Evolutionary conservation across 2,797 vertebrate genomes (phyloP).

Genomic region (Threskiornis aethiopicus): DNA sequence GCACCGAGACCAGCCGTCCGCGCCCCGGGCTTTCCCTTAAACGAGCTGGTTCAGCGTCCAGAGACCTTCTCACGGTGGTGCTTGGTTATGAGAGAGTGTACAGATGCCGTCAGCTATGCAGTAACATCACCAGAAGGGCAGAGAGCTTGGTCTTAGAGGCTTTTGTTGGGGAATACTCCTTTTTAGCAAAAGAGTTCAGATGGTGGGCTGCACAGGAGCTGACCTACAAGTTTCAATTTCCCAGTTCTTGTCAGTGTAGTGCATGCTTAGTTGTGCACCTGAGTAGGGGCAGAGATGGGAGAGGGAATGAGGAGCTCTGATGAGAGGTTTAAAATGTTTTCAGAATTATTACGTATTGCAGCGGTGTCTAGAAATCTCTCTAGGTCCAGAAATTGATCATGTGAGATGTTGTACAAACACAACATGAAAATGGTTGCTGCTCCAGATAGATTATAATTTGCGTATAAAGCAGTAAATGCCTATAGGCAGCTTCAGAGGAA

Average conservation of each 20-base stretch:
- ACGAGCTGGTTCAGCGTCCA: rapidly evolving
- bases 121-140: rapidly evolving
- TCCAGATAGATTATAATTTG: neutral
- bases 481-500: neutral
- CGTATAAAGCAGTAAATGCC: neutral
- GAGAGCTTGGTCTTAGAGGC: neutral
- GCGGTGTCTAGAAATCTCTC: neutral
- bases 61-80: neutral
- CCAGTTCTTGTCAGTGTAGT: neutral
- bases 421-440: neutral
- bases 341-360: neutral
- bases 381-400: neutral
- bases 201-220: neutral
- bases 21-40: rapidly evolving
- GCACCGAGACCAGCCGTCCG: rapidly evolving
- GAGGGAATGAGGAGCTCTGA: neutral
- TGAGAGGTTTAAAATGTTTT: neutral
- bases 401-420: neutral
- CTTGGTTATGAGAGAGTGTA: rapidly evolving
- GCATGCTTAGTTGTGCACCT: neutral
- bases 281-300: neutral
- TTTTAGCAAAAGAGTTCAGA: neutral
- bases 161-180: neutral
- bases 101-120: rapidly evolving
- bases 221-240: neutral